These are phyloP conservation scores for Uria lomvia DNA, from an alignment of 2,113 vertebrate species.

Conservation along the genomic window DNA sequence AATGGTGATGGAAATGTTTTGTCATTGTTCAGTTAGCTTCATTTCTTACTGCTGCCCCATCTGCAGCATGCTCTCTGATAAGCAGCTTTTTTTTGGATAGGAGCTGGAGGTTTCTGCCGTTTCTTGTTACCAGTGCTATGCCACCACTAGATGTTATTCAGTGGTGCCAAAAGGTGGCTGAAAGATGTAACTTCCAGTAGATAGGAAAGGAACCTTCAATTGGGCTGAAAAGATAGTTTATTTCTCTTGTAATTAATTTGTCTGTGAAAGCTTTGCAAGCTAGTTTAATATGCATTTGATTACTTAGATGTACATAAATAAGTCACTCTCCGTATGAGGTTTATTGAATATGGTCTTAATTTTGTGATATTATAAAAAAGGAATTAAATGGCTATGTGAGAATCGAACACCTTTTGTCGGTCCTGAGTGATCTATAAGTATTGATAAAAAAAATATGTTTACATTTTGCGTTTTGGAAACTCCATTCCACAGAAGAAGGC, in stretches of 20 bases:
- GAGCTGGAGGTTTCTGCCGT: background rate
- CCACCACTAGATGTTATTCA: background rate
- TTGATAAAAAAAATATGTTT: background rate
- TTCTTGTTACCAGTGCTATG: background rate
- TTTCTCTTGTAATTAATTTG: background rate
- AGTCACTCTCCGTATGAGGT: background rate
- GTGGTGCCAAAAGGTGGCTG: background rate
- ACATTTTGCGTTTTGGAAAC: background rate
- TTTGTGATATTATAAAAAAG: background rate
- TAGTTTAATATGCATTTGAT: background rate
- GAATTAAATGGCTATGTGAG: background rate
- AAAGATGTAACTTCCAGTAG: background rate
- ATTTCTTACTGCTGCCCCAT: background rate
- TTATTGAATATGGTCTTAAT: background rate
- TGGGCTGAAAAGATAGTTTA: background rate
- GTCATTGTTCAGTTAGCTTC: background rate
- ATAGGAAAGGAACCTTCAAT: background rate
- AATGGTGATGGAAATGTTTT: background rate
- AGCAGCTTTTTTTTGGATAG: background rate
- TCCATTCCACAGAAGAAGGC: background rate
- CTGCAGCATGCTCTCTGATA: background rate
- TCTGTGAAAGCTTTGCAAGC: background rate
- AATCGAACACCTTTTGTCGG: background rate
- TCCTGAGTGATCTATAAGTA: background rate
- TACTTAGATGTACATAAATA: background rate